phyloP scores from a whole-genome alignment of 2,888 invertebrate genomes.

The Nemotelus nigrinus region DNA sequence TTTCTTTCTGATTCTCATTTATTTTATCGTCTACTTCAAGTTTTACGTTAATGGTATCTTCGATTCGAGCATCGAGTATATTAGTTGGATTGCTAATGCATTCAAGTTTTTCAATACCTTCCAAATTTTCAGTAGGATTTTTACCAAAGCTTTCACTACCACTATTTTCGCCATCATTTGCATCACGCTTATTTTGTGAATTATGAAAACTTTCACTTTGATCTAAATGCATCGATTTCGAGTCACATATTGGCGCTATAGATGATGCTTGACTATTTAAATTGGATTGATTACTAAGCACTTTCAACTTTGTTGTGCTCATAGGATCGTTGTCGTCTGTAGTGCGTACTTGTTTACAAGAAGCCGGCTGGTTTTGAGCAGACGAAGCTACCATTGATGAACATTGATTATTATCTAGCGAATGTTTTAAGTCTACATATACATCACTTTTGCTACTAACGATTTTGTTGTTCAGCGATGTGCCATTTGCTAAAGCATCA shows the following conservation, averaged over 20 bases:
- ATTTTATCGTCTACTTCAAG: neutral
- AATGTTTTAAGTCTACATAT: neutral
- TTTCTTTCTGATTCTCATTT: neutral
- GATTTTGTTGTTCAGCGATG: slow-evolving; percentile 41
- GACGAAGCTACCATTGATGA: no score
- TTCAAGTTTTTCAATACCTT: neutral
- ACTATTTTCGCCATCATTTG: neutral
- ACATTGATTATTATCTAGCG: slow-evolving; percentile 18
- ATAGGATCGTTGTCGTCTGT: no score
- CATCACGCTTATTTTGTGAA: neutral
- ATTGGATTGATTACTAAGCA: neutral
- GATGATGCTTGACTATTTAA: slow-evolving; percentile 3
- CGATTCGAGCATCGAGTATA: slow-evolving; percentile 30
- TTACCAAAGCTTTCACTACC: neutral
- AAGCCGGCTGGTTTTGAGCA: no score
- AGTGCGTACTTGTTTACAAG: no score
- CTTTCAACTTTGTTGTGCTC: neutral
- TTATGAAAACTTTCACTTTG: slow-evolving; percentile 7
- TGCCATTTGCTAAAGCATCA: slow-evolving; percentile 78
- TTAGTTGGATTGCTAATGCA: neutral
- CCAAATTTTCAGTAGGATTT: no score
- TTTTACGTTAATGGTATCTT: neutral
- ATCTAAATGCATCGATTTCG: slow-evolving; percentile 3
- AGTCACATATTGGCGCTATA: neutral
- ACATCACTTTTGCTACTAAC: neutral